Evolutionary conservation across 92 coral and sea anemone genomes (phyloP), one percentile per base, ranked within the genome.

Genomic region (Scolanthus callimorphus): DNA sequence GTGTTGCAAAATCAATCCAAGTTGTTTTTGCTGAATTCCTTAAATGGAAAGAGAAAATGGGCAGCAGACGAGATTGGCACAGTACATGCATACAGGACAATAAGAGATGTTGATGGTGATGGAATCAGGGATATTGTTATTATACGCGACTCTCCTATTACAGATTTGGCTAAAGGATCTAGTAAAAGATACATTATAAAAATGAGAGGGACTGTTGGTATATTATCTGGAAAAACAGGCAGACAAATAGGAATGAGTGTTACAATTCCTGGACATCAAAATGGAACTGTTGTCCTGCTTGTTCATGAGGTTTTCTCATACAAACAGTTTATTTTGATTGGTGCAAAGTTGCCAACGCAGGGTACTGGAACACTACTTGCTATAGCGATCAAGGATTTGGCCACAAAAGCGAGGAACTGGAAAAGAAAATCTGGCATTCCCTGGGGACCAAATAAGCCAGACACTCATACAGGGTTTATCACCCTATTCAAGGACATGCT

Each of bases 141-240:
- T 17, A 31, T 19, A 6, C 37, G 0, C 2, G 56, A 17, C 34
- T 20, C 9, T 20, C 65, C 3, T 39, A 27, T 4, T 2, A 43
- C 2, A 13, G 48, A 31, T 21, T 12, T 47, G 27, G 22, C 27
- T 0, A 22, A 41, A 12, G 44, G 19, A 23, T 10, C 29, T 27
- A 44, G 4, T 4, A 56, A 46, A 21, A 21, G 52, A 46, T 10
- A 11, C 4, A 46, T 21, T 10, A 46, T 46, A 46, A 6, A 34
- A 34, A 6, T 34, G 6, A 34, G 15, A 34, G 41, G 60, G 15
- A 27, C 27, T 20, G 20, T 86, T 15, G 56, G 51, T 27, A 25
- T 87, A 24, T 11, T 87, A 17, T 87, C 96, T 8, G 90, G 96
- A 1, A 45, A 27, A 69, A 52, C 90, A 22, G 96, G 96, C 38